Base-by-base conservation (phyloP, 53 echinoderm and acorn worm species). In the Luidia sarsii region DNA sequence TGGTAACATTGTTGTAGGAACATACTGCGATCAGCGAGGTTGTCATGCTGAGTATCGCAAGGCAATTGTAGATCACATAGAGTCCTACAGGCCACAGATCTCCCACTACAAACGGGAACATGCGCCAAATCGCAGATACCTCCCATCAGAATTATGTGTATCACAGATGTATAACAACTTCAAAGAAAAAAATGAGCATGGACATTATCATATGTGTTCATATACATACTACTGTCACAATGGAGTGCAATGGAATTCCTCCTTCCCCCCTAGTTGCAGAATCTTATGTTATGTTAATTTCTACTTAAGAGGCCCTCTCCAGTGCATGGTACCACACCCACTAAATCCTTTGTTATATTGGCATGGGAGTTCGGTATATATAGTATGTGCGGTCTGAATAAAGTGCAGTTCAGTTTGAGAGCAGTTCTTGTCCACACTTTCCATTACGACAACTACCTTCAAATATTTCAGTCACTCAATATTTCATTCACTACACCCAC, bases 101-200 rank as follows among this genome's bases (percentile, higher is more conserved):
- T 68, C 80, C 25, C 87, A 87, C 49, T 87, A 80, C 49, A 51
- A 68, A 50, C 33, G 55, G 31, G 86, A 80, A 25, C 80, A 86
- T 68, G 86, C 86, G 39, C 80, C 86, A 11, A 67, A 79, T 39
- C 27, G 80, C 20, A 39, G 67, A 57, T 86, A 86, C 68, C 43
- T 86, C 59, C 86, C 86, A 14, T 48, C 60, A 7, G 84, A 84
- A 1, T 18, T 84, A 15, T 45, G 60, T 16, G 63, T 84, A 11
- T 25, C 56, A 22, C 22, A 57, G 33, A 71, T 72, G 84, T 50
- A 71, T 46, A 62, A 34, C 36, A 14, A 52, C 32, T 84, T 81
- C 50, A 81, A 46, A 50, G 65, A 81, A 65, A 50, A 23, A 21
- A 49, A 70, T 21, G 28, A 25, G 29, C 20, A 16, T 27, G 48